phyloP scores from a whole-genome alignment of 2,797 vertebrate genomes.

The Glyptemys insculpta region DNA sequence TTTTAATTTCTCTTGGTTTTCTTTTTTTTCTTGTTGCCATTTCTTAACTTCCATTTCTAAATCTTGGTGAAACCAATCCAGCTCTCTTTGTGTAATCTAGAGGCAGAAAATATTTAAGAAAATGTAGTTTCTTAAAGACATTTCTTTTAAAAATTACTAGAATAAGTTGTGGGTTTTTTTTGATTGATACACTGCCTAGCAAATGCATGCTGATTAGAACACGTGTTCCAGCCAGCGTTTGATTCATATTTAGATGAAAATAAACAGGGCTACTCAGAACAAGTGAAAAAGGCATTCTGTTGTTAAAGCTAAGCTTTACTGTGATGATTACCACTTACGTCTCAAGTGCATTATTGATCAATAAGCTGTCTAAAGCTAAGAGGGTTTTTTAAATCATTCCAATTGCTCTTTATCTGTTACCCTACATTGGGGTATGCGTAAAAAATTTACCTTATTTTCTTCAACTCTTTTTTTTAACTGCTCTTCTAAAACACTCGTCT shows the following conservation, averaged over 20 bases:
- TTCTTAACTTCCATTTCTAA: constrained; percentile 88
- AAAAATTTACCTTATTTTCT: constrained; percentile 82
- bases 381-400: neutral
- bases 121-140: neutral
- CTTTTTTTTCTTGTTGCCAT: constrained; percentile 93
- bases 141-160: rapidly evolving
- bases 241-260: neutral
- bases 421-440: rapidly evolving
- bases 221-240: neutral
- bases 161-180: neutral
- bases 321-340: neutral
- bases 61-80: constrained; percentile 88
- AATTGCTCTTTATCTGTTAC: neutral
- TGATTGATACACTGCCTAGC: neutral
- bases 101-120: neutral
- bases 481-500: constrained; percentile 71
- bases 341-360: neutral
- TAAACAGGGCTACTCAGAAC: neutral
- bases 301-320: neutral
- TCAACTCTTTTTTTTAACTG: constrained; percentile 75
- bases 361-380: neutral
- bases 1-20: constrained; percentile 88
- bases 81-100: constrained; percentile 89
- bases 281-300: neutral
- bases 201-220: neutral